Evolutionary conservation across 1,140 invertebrate genomes (phyloP).

Genomic region (Solen grandis): DNA sequence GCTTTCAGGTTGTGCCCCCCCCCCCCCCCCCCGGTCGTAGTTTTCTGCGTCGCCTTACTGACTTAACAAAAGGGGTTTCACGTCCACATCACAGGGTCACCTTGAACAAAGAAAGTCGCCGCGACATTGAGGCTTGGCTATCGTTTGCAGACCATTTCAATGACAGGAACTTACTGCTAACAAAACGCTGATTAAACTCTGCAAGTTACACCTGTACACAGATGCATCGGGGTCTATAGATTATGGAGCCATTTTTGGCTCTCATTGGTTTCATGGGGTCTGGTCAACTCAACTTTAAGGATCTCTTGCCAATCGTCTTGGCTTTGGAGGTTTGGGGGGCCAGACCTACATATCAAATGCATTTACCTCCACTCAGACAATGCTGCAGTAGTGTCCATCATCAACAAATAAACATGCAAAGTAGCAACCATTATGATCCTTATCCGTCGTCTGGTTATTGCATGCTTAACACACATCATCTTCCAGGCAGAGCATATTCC

Average conservation of each 20-base stretch:
- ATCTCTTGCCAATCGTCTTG: slow-evolving; percentile 27
- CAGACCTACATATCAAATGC: neutral
- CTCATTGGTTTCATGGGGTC: slow-evolving; percentile 21
- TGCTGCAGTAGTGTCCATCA: no score
- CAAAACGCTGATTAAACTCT: slow-evolving; percentile 24
- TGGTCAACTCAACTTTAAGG: neutral
- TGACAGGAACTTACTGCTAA: slow-evolving; percentile 30
- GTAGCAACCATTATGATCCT: slow-evolving; percentile 35
- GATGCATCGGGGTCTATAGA: slow-evolving; percentile 25
- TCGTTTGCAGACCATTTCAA: slow-evolving; percentile 42
- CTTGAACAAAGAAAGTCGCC: slow-evolving; percentile 31
- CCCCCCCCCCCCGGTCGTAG: slow-evolving; percentile 13
- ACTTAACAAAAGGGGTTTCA: slow-evolving; percentile 35
- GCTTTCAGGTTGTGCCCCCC: slow-evolving; percentile 39
- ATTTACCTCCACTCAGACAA: slow-evolving; percentile 45
- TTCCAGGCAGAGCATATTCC: slow-evolving; percentile 42
- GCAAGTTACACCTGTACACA: slow-evolving; percentile 20
- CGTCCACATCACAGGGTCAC: slow-evolving; percentile 41
- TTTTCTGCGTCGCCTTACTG: slow-evolving; percentile 38
- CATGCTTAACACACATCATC: slow-evolving; percentile 36
- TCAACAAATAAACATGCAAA: slow-evolving; percentile 32
- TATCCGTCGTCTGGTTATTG: slow-evolving; percentile 30
- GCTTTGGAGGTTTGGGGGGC: slow-evolving; percentile 10
- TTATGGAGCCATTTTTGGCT: slow-evolving; percentile 11
- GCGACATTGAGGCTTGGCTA: slow-evolving; percentile 1